A percentile compares a stretch with the other conserved stretches of the same genome.
These are phyloP conservation scores for Merluccius polli DNA, from an alignment of 2,797 vertebrate genomes.

Conservation along the genomic window DNA sequence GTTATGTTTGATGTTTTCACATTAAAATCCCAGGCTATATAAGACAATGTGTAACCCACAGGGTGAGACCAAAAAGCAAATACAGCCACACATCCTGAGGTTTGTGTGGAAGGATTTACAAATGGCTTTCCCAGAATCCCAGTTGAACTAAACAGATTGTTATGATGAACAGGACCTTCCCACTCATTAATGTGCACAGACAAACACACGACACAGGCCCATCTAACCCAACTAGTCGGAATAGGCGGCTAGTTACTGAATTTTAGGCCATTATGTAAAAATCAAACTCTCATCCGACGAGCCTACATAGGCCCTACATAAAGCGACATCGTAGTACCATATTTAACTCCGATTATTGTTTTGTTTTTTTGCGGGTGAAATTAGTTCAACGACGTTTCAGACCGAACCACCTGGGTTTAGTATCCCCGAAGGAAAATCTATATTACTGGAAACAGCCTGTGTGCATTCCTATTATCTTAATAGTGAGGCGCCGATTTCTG, in stretches of 20 bases:
- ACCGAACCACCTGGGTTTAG: slow-evolving; percentile 45
- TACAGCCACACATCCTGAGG: background rate
- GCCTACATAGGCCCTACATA: background rate
- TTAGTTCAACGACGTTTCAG: slow-evolving; percentile 46
- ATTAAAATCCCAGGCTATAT: background rate
- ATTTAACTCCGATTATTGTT: background rate
- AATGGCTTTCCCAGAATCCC: background rate
- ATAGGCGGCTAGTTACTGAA: background rate
- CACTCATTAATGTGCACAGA: background rate
- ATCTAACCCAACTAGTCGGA: background rate
- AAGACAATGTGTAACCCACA: background rate
- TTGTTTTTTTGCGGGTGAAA: slow-evolving; percentile 30
- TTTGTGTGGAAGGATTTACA: background rate
- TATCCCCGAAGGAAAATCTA: slow-evolving; percentile 59
- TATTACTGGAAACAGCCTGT: slow-evolving; percentile 64
- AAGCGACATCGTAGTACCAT: background rate
- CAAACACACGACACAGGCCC: background rate
- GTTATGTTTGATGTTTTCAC: too few species aligned
- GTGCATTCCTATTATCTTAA: slow-evolving; percentile 72
- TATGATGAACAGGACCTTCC: background rate
- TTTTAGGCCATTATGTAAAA: background rate
- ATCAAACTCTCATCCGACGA: background rate
- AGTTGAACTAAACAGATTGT: background rate
- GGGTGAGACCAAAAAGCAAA: background rate
- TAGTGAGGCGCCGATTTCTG: slow-evolving; percentile 67